Evolutionary conservation across 2,797 vertebrate genomes (phyloP), one percentile per base, ranked within the genome.

Genomic region (Lindbergichthys nudifrons): DNA sequence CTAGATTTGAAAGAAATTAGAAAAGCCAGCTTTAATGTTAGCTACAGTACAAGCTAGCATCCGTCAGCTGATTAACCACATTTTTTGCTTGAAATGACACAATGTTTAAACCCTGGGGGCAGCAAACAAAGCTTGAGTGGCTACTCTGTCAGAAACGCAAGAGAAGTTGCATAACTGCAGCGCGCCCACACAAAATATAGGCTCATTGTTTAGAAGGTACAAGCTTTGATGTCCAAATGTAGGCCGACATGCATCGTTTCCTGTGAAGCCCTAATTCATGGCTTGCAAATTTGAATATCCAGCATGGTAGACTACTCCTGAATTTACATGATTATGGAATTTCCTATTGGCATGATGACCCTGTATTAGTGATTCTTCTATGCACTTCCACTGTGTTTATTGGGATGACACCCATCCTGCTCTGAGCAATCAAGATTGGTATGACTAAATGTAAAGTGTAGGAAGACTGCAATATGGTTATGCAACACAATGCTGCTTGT

Each of bases 391-490:
- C 67, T 72, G 65, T 84, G 82, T 75, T 83, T 72, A 65, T 67
- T 52, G 78, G 66, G 77, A 70, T 80, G 74, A 84, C 86, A 78
- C 81, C 83, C 87, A 83, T 92, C 81, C 77, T 77, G 59, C 80
- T 87, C 57, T 85, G 78, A 82, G 73, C 59, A 58, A 67, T 66
- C 81, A 82, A 83, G 84, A 90, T 90, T 71, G 74, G 79, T 80
- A 77, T 80, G 86, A 83, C 82, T 66, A 68, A 83, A 70, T 69
- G 80, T 77, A 73, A 82, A 86, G 78, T 80, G 79, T 66, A 43
- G 71, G 72, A 78, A 77, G 79, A 84, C 74, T 68, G 72, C 50
- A 51, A 48, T 12, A 70, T 13, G 12, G 74, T 92, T 89, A 91
- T 54, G 81, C 85, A 88, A 92, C 79, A 60, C 66, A 56, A 62